Conservation (phyloP, 2,113 vertebrate genomes). For the Psammodynastes pulverulentus region DNA sequence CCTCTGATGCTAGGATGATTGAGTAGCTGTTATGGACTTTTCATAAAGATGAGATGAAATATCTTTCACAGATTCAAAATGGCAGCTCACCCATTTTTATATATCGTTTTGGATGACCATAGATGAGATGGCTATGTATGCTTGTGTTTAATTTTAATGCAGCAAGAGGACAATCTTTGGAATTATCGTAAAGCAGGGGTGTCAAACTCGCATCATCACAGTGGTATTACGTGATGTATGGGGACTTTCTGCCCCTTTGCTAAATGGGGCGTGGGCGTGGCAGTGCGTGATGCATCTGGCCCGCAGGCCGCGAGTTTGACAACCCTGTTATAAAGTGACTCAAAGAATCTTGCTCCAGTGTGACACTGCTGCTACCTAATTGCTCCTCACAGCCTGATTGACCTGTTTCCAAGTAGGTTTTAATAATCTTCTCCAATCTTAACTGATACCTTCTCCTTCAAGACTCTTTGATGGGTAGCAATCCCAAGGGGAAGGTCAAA, state of each 20-base stretch:
- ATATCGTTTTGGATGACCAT: not conserved
- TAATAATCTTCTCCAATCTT: not conserved
- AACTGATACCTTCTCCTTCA: not conserved
- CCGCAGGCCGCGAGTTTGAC: too few relatives aligned
- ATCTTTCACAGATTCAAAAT: not conserved
- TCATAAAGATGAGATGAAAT: not conserved
- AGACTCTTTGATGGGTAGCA: not conserved
- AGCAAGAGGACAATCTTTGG: not conserved
- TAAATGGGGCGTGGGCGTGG: too few relatives aligned
- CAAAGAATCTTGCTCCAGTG: not conserved
- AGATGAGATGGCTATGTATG: not conserved
- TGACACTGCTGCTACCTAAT: not conserved
- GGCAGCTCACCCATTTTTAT: too few relatives aligned
- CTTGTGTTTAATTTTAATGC: not conserved
- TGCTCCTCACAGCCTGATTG: not conserved
- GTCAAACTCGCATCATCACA: too few relatives aligned
- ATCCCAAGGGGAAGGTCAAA: too few relatives aligned
- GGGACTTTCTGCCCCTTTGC: too few relatives aligned
- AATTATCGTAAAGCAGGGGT: too few relatives aligned
- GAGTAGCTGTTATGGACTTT: not conserved
- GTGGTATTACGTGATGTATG: too few relatives aligned
- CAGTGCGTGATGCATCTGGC: too few relatives aligned
- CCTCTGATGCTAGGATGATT: not conserved
- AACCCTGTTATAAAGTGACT: too few relatives aligned
- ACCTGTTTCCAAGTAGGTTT: not conserved